Evolutionary conservation across 2,797 vertebrate species (phyloP).

Genomic region (Brachyalestes nurse): DNA sequence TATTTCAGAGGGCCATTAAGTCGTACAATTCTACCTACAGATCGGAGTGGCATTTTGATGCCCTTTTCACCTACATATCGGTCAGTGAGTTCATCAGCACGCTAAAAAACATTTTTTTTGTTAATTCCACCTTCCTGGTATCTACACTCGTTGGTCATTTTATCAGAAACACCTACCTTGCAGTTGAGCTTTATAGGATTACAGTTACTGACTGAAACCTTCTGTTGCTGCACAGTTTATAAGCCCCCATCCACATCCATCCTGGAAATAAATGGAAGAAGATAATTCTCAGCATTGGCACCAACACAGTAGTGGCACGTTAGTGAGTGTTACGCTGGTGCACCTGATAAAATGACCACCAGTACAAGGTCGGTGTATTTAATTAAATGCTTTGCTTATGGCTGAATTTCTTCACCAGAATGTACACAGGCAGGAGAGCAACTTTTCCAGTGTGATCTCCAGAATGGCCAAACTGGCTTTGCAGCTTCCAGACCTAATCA

Average conservation of each 20-base stretch:
- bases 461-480: conserved; percentile 73
- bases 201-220: neutral
- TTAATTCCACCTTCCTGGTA: neutral
- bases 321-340: neutral
- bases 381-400: neutral
- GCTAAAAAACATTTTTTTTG: neutral
- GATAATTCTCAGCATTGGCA: neutral
- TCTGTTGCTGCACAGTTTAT: neutral
- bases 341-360: neutral
- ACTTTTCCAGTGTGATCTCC: conserved; percentile 35
- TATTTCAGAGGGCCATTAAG: conserved; percentile 64
- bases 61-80: conserved; percentile 55
- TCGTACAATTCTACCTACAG: conserved; percentile 68
- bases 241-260: neutral
- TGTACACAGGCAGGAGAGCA: neutral
- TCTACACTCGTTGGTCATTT: neutral
- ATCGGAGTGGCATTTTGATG: conserved; percentile 69
- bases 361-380: too few relatives aligned
- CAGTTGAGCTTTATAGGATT: neutral
- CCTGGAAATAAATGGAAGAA: neutral
- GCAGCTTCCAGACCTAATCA: conserved; percentile 48
- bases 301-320: neutral
- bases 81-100: conserved; percentile 56
- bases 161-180: neutral
- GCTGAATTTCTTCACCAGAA: conserved; percentile 45